Conservation (phyloP, 2,113 vertebrate genomes). For the Piliocolobus tephrosceles region DNA sequence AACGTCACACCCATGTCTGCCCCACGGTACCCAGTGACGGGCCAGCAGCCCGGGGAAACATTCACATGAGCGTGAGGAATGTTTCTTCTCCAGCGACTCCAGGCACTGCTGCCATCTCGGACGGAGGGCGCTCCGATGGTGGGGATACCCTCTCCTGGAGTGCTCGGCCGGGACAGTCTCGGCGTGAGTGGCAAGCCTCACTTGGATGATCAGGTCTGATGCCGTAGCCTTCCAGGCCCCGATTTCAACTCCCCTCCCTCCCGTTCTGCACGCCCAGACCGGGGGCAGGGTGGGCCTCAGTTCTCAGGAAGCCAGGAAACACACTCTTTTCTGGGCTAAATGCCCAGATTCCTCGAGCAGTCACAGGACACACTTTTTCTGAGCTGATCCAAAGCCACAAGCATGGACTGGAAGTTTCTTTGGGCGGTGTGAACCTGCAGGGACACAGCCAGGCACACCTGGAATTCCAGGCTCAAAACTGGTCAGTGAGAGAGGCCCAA, state of each 20-base stretch:
- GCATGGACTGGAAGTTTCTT: conserved; percentile 80
- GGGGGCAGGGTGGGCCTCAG: conserved; percentile 82
- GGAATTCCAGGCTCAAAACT: background rate
- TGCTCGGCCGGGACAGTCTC: background rate
- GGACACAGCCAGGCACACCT: conserved; percentile 13
- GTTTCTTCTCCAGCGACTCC: background rate
- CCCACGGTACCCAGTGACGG: background rate
- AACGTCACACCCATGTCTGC: background rate
- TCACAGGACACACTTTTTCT: conserved; percentile 85
- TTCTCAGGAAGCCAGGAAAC: conserved; percentile 82
- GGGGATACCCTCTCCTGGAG: background rate
- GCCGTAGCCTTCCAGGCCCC: background rate
- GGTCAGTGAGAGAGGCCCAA: background rate
- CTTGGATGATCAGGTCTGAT: background rate
- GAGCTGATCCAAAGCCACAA: conserved; percentile 80
- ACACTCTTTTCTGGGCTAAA: conserved; percentile 86
- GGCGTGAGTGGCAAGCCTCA: background rate
- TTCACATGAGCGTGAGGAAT: background rate
- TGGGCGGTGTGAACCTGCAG: conserved; percentile 65
- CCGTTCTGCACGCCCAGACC: background rate
- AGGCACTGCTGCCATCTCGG: background rate
- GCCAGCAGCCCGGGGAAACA: background rate
- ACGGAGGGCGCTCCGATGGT: background rate
- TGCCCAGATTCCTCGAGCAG: conserved; percentile 88
- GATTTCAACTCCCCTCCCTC: background rate